Base-by-base conservation (phyloP, 2,797 vertebrate species). In the Uromys caudimaculatus region DNA sequence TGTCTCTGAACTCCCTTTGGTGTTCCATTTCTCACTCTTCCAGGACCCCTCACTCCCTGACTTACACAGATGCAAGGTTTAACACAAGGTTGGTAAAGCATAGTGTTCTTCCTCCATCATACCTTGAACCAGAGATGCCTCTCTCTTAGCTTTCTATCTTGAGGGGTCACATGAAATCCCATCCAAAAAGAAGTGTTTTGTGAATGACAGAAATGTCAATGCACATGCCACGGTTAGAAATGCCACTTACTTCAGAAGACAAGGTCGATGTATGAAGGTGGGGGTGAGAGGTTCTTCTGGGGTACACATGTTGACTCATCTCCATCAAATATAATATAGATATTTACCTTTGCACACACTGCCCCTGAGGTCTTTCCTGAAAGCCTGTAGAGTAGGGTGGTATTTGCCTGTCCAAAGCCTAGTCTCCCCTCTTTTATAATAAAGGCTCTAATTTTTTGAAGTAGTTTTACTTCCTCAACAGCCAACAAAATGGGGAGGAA, bases 401-500 rank as follows among this genome's bases (percentile, higher is more conserved):
- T 87, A 71, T 41, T 91, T 95, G 32, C 44, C 24, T 78, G 44
- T 24, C 38, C 73, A 60, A 56, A 32, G 64, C 83, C 76, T 16
- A 67, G n/a, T 95, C 64, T 94, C 60, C 29, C 14, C 91, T 89
- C 60, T 0, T 94, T n/a, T 73, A 44, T 2, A 35, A 16, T 50
- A 89, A 41, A 82, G 92, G 44, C 23, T 12, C 44, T 56, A 67
- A 75, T 41, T 79, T 54, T 8, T 35, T n/a, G 13, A 89, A 52
- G 19, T 58, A 11, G 38, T 95, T n/a, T n/a, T 89, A 38, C 47
- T 89, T 85, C 67, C 44, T 81, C 19, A 47, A 60, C 23, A 94
- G 38, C 29, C 50, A 88, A 24, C 47, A 56, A 90, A 91, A 84
- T 85, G 50, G 62, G 56, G 90, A 93, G n/a, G 89, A 78, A 41